phyloP scores from a whole-genome alignment of 2,888 invertebrate genomes.

The Ophion costatus region DNA sequence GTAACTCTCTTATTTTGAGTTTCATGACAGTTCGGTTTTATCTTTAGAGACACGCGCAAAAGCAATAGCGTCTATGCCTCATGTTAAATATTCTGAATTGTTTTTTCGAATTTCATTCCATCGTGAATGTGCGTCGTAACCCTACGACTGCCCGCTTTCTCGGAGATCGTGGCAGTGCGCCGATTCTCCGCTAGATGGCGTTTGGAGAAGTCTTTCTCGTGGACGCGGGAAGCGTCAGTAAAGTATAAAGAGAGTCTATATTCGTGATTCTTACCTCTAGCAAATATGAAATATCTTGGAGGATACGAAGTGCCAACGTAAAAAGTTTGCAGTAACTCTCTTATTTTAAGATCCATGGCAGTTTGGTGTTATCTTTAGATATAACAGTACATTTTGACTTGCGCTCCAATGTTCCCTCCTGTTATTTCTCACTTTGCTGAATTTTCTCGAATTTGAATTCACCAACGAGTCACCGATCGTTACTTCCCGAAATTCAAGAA shows the following conservation, averaged over 20 bases:
- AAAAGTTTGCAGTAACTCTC: not conserved
- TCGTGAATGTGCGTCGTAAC: not conserved
- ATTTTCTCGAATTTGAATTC: too few relatives aligned
- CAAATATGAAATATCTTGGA: not conserved
- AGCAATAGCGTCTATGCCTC: too few relatives aligned
- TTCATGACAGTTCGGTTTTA: too few relatives aligned
- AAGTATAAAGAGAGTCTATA: not conserved
- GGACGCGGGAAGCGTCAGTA: not conserved
- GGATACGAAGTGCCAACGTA: not conserved
- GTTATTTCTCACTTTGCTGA: too few relatives aligned
- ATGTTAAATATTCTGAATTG: not conserved
- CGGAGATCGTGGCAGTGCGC: not conserved
- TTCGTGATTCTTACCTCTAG: not conserved
- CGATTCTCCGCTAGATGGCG: conserved; percentile 10
- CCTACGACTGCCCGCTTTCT: not conserved
- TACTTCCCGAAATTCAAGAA: too few relatives aligned
- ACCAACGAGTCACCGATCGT: too few relatives aligned
- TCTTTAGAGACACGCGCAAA: too few relatives aligned
- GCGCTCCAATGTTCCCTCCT: too few relatives aligned
- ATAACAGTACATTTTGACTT: too few relatives aligned
- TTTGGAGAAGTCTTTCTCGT: too few relatives aligned
- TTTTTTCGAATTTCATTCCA: conserved; percentile 31
- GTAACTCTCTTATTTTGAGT: not conserved
- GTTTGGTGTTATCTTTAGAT: too few relatives aligned
- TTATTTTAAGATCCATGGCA: not conserved